Base-by-base conservation (phyloP, 1,140 invertebrate genomes). In the Drosophila bocki region DNA sequence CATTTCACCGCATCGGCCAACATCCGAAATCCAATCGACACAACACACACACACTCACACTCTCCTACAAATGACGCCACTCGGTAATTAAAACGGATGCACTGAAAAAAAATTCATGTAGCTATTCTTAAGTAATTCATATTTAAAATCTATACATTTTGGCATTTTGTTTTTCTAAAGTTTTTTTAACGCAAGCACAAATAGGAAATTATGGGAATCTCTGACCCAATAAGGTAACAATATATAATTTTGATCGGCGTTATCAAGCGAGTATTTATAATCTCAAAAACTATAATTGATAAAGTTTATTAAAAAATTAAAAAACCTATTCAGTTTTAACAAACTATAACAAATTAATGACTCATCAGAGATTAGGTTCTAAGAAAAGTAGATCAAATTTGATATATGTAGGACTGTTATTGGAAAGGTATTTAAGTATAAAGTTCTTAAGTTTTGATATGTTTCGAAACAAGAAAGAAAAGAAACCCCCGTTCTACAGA, bases 21-120 rank as follows among this genome's bases (percentile, higher is more conserved):
- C 67, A 68, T 70, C 67, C 67, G 33, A 68, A 71, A 68, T 37
- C 12, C 32, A 26, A 56, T 37, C 12, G 19, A 72, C 29, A 37
- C 13, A 22, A 4, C 26, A 8, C 12, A 58, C 17, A 15, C 12
- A 13, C 45, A 29, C 19, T 22, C 41, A 7, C 41, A 29, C n/a
- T 39, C 54, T 22, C 33, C 37, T 60, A 4, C 56, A 48, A 45
- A 71, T 72, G 69, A 71, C 69, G 69, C 53, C 69, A 71, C 67
- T 42, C 9, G 37, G 69, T 56, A 72, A 72, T 72, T 71, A 72
- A 72, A 72, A 58, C 37, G 26, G n/a, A 7, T 41, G 22, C 68
- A 71, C 51, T 26, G 17, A 11, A 5, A 70, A 15, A 71, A 51
- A 1, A 7, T 6, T 29, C 2, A 0, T 29, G 3, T 1, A 12